Base-by-base conservation (phyloP, 2,888 invertebrate species). In the Xestoiulus laeticollis region DNA sequence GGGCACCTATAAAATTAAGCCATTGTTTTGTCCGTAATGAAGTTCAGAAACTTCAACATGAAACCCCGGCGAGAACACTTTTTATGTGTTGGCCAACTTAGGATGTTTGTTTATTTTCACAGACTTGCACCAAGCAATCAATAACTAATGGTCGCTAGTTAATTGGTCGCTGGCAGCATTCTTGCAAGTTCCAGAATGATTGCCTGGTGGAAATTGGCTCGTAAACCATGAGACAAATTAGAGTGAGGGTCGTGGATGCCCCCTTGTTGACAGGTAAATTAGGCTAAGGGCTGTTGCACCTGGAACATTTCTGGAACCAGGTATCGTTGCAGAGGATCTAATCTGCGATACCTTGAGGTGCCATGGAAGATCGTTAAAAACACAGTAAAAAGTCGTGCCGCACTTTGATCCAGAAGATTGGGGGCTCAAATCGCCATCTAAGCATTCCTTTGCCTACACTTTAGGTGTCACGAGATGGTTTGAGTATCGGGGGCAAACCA, bases 241-340 rank as follows among this genome's bases (percentile, higher is more conserved):
- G 68, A 68, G 26, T 26, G 68, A 68, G 68, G 68, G 68, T 68
- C 68, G 10, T 68, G 22, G 68, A 68, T 68, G 68, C 68, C 68
- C 68, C 68, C 68, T 68, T 22, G 68, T 26, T 68, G 68, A 68
- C 68, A 68, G 68, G n/a, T 4, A 68, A 68, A 68, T 68, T 68
- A 68, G n/a, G 26, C 26, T 22, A 68, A 26, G 68, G 68, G 10
- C 68, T 68, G 26, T 26, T n/a, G 68, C 68, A 68, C 68, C 68
- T 68, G 68, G 22, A 68, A 22, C 68, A 26, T 68, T 68, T 68
- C 68, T 26, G 68, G 68, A 6, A 68, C 22, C 68, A 68, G 68
- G 68, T 68, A 68, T 68, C 68, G 68, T 26, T 68, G 68, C 68
- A 6, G 26, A 68, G 10, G 26, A 68, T 68, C 68, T 68, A 22